Conservation (phyloP, 1,140 invertebrate species). For the Acromyrmex charruanus region DNA sequence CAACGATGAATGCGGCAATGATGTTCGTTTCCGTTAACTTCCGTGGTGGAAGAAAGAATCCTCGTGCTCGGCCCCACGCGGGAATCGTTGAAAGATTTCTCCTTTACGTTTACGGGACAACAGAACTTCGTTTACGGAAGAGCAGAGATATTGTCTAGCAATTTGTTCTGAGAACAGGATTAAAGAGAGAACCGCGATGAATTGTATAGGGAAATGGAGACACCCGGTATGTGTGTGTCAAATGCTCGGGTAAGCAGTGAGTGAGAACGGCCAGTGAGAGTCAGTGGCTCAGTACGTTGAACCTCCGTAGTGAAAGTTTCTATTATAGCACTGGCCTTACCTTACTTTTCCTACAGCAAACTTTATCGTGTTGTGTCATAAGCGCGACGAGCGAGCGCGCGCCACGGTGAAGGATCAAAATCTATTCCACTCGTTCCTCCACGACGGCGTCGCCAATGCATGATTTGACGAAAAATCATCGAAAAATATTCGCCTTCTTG, state of each 20-base stretch:
- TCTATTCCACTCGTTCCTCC: conserved; percentile 51
- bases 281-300: conserved; percentile 84
- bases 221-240: conserved; percentile 67
- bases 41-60: conserved; percentile 24
- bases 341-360: conserved; percentile 86
- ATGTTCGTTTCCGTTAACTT: conserved; percentile 11
- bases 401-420: conserved; percentile 60
- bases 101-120: conserved; percentile 29
- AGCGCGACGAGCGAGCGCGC: conserved; percentile 71
- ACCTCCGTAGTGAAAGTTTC: conserved; percentile 87
- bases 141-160: conserved; percentile 33
- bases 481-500: background rate
- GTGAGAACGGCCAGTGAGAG: conserved; percentile 84
- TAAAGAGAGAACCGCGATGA: conserved; percentile 41
- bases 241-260: conserved; percentile 72
- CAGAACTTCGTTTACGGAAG: conserved; percentile 9
- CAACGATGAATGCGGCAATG: conserved; percentile 34
- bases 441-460: background rate
- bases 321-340: conserved; percentile 87
- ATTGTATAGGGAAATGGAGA: conserved; percentile 37
- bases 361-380: conserved; percentile 85
- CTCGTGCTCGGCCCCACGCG: conserved; percentile 6
- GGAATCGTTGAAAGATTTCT: conserved; percentile 49
- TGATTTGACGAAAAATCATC: conserved; percentile 45
- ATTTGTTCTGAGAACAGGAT: conserved; percentile 42